These are phyloP conservation scores for Taenaris catops DNA, from an alignment of 2,888 invertebrate species.

Conservation along the genomic window DNA sequence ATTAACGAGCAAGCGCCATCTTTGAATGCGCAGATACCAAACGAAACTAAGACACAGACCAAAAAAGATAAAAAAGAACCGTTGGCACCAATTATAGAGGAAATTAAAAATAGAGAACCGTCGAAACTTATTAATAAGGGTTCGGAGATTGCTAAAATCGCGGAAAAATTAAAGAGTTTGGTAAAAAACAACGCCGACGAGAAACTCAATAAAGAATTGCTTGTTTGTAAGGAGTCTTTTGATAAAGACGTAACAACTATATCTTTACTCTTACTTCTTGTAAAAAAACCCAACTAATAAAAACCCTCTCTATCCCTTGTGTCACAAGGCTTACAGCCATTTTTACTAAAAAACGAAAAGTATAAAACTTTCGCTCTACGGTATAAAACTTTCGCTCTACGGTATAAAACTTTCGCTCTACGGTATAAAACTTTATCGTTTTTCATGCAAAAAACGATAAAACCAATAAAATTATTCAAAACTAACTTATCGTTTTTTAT, in stretches of 20 bases:
- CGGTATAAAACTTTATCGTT: too few relatives aligned
- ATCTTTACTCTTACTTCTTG: too few relatives aligned
- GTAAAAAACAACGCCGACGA: slow-evolving; percentile 44
- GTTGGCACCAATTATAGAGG: slow-evolving; percentile 63
- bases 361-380: too few relatives aligned
- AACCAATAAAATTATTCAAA: too few relatives aligned
- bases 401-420: too few relatives aligned
- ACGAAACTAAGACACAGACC: slow-evolving; percentile 23
- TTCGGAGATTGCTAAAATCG: slow-evolving; percentile 65
- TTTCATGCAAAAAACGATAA: too few relatives aligned
- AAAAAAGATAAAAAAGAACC: slow-evolving; percentile 43
- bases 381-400: too few relatives aligned
- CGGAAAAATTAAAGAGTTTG: slow-evolving; percentile 62
- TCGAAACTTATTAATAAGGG: slow-evolving; percentile 41
- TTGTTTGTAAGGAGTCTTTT: slow-evolving; percentile 57
- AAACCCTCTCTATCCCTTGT: too few relatives aligned
- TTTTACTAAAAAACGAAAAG: too few relatives aligned
- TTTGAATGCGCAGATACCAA: slow-evolving; percentile 10
- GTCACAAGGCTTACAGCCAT: too few relatives aligned
- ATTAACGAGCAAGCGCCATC: slow-evolving; percentile 25
- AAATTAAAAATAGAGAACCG: slow-evolving; percentile 54
- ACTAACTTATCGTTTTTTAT: too few relatives aligned
- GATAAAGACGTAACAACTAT: slow-evolving; percentile 37
- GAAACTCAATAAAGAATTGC: slow-evolving; percentile 48
- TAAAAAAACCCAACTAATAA: too few relatives aligned